Evolutionary conservation across 1,140 invertebrate species (phyloP), one percentile per base, ranked within the genome.

Genomic region (Phenacoccus solenopsis): DNA sequence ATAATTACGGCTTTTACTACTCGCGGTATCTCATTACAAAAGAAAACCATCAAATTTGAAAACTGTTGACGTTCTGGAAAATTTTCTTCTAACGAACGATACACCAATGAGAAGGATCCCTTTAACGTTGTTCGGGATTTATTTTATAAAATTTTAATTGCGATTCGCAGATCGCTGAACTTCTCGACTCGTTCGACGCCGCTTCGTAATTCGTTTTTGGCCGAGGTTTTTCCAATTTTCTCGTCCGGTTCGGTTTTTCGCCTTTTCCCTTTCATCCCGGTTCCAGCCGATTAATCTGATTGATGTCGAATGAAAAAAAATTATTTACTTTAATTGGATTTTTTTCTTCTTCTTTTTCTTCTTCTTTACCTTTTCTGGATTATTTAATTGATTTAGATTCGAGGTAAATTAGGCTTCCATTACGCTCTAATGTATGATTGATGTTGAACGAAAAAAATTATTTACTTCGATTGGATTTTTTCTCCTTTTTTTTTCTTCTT

Each of bases 11-110:
- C 59, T 64, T 64, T 64, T 64, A 64, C 59, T 25, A 25, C 4
- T 5, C 20, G 25, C 20, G 22, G 59, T 64, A 64, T 64, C 59
- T 64, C 59, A 64, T 64, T 64, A 64, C 59, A 64, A 64, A 64
- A 22, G 59, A 64, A 64, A 64, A 64, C 59, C 59, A 64, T 64
- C 59, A 64, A 64, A 64, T 64, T 64, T 64, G 59, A 64, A 64
- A 64, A 64, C 59, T 64, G 59, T 64, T 64, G 59, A 64, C 59
- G 59, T 64, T 64, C 59, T 22, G 25, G 59, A 64, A 64, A 64
- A 64, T 64, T n/a, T n/a, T n/a, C n/a, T n/a, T 64, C 25, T 64
- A 64, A 64, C 59, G 22, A 64, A 64, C 59, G 59, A 20, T 25
- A 4, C 9, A 64, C 59, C 10, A 64, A 49, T n/a, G 20, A 49